Evolutionary conservation across 2,888 invertebrate genomes (phyloP).

Genomic region (Microctonus hyperodae): DNA sequence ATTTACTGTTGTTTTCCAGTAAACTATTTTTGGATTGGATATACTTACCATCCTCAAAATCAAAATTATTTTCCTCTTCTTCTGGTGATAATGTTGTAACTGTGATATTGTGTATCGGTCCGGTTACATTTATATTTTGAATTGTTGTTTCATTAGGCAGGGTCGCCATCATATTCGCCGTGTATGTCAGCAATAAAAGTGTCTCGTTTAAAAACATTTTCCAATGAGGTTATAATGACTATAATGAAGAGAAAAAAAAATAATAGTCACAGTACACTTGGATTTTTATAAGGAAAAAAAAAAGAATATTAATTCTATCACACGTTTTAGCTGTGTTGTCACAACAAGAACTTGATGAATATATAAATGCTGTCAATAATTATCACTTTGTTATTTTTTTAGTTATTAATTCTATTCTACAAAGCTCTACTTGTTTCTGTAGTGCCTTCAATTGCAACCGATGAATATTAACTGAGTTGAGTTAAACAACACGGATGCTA

Average conservation of each 20-base stretch:
- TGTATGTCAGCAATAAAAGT: constrained; percentile 52
- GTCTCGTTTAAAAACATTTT: constrained; percentile 57
- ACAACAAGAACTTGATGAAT: neutral
- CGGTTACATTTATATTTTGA: constrained; percentile 30
- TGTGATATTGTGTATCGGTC: constrained; percentile 37
- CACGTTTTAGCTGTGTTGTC: neutral
- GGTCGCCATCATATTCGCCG: constrained; percentile 53
- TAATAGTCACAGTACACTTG: neutral
- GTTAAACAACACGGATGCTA: constrained; percentile 7
- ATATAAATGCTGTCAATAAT: too few relatives aligned
- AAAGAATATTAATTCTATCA: neutral
- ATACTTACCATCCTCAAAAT: constrained; percentile 54
- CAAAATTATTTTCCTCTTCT: constrained; percentile 53
- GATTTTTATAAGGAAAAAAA: neutral
- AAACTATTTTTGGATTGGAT: neutral
- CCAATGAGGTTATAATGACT: neutral
- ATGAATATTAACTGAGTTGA: neutral
- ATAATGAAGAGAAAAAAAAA: neutral
- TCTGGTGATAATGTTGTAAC: constrained; percentile 55
- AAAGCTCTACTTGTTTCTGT: neutral
- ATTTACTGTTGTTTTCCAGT: neutral
- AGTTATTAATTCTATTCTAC: neutral
- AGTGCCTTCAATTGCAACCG: neutral
- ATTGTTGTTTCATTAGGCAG: constrained; percentile 44
- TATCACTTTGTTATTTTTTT: neutral